A percentile compares a stretch with the other conserved stretches of the same genome.
These are phyloP conservation scores for Nibea coibor DNA, from an alignment of 2,113 vertebrate species.

Conservation along the genomic window DNA sequence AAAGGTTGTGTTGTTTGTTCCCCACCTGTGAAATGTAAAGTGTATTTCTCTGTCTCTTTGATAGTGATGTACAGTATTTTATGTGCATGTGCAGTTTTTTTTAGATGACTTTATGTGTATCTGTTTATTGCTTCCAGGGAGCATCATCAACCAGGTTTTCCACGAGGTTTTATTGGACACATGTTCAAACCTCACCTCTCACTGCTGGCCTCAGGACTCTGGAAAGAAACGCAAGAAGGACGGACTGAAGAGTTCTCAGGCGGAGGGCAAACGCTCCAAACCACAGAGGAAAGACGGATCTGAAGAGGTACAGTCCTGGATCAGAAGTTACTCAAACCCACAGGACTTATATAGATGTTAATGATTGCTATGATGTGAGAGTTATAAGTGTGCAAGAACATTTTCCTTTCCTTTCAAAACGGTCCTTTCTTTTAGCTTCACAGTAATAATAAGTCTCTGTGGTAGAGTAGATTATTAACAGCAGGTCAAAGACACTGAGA, in stretches of 20 bases:
- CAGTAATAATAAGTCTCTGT: not conserved
- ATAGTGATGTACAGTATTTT: not conserved
- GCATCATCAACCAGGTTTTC: slow-evolving; percentile 89
- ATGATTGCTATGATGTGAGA: not conserved
- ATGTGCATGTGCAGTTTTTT: not conserved
- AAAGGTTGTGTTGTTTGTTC: not conserved
- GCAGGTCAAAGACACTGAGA: not conserved
- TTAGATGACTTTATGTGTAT: not conserved
- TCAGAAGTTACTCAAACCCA: not conserved
- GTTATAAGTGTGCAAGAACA: not conserved
- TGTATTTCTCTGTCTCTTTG: too few species aligned
- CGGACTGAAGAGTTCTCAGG: slow-evolving; percentile 72
- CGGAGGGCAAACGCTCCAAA: slow-evolving; percentile 84
- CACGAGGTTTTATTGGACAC: slow-evolving; percentile 93
- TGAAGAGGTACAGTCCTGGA: slow-evolving; percentile 72
- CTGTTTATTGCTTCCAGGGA: slow-evolving; percentile 81
- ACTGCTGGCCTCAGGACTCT: slow-evolving; percentile 87
- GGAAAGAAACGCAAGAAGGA: slow-evolving; percentile 91
- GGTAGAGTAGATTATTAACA: not conserved
- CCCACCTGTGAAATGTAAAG: too few species aligned
- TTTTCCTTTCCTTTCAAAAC: not conserved
- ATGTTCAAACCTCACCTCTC: slow-evolving; percentile 86
- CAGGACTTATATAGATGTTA: too few species aligned
- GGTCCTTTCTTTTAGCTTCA: too few species aligned
- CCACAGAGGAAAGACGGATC: slow-evolving; percentile 62